Evolutionary conservation across 2,113 vertebrate species (phyloP).

Genomic region (Xenopus laevis): DNA sequence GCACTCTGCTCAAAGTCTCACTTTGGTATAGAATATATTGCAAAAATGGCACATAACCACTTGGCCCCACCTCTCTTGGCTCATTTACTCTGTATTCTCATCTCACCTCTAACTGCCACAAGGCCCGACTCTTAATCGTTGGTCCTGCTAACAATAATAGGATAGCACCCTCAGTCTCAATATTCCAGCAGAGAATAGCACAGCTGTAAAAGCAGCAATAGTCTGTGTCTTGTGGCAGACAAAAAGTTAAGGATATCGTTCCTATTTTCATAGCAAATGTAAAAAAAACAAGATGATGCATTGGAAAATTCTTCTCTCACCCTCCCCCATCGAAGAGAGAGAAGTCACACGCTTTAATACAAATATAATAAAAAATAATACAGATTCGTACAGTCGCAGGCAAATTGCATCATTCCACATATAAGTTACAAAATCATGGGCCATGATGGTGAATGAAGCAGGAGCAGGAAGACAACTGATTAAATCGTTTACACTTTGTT

Average conservation of each 20-base stretch:
- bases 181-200: conserved; percentile 26
- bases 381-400: conserved; percentile 32
- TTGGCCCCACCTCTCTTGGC: conserved; percentile 31
- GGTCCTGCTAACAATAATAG: conserved; percentile 9
- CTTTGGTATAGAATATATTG: conserved; percentile 25
- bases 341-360: conserved; percentile 39
- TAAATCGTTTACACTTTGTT: not conserved
- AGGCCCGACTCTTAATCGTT: not conserved
- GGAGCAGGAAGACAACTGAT: conserved; percentile 8
- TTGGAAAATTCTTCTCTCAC: conserved; percentile 14
- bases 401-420: conserved; percentile 33
- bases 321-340: conserved; percentile 26
- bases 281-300: conserved; percentile 15
- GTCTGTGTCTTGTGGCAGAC: conserved; percentile 21
- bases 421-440: conserved; percentile 41
- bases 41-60: conserved; percentile 22
- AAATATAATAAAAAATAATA: conserved; percentile 36
- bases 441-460: conserved; percentile 26
- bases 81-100: not conserved
- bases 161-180: conserved; percentile 21
- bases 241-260: conserved; percentile 14
- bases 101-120: not conserved
- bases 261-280: conserved; percentile 12
- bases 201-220: conserved; percentile 6
- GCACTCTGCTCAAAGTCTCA: conserved; percentile 32